These are phyloP conservation scores for Eulemur albifrons DNA, from an alignment of 2,797 vertebrate genomes.

Conservation along the genomic window DNA sequence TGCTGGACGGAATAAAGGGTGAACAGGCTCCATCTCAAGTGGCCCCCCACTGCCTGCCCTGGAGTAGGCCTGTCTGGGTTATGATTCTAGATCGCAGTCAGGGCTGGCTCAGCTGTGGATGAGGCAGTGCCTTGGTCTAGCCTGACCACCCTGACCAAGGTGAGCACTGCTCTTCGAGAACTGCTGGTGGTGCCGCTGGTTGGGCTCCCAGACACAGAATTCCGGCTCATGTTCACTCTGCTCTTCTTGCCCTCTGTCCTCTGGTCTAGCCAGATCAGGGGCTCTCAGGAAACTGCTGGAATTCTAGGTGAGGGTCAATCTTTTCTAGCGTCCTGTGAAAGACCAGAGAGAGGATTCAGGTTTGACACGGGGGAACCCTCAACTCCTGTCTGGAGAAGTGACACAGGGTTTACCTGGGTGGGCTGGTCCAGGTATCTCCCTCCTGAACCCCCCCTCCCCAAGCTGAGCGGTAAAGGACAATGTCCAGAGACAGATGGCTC, in stretches of 20 bases:
- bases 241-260: not conserved
- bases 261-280: not conserved
- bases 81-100: not conserved
- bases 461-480: not conserved
- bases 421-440: not conserved
- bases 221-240: not conserved
- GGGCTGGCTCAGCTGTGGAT: not conserved
- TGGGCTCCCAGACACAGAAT: not conserved
- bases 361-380: not conserved
- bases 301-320: constrained; percentile 68
- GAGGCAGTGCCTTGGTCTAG: not conserved
- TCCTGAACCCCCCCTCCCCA: not conserved
- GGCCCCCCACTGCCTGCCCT: not conserved
- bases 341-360: constrained; percentile 57
- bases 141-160: not conserved
- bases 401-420: not conserved
- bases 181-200: not conserved
- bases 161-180: not conserved
- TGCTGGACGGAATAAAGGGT: not conserved
- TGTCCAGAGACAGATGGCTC: not conserved
- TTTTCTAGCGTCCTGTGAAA: constrained; percentile 83
- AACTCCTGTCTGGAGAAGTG: not conserved
- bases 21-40: not conserved
- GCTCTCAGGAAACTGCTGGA: constrained; percentile 74
- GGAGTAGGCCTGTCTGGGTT: not conserved